phyloP scores from a whole-genome alignment of 1,140 invertebrate species.

The Saccostrea glomerata region DNA sequence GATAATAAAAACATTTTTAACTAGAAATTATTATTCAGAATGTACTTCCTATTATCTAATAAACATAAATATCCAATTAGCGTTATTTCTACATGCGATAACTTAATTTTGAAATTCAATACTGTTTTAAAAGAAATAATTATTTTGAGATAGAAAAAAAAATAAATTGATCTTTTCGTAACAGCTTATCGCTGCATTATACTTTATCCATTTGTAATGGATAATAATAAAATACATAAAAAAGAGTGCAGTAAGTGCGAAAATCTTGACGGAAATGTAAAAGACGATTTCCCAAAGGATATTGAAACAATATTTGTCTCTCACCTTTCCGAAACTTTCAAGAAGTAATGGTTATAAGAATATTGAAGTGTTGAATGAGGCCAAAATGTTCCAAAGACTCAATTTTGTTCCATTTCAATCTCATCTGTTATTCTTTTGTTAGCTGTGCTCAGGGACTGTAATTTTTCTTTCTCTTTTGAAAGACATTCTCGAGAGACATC shows the following conservation, averaged over 20 bases:
- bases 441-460: background rate
- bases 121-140: background rate
- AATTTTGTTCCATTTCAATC: background rate
- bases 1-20: background rate
- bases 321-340: background rate
- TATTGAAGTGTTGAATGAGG: too few species aligned
- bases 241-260: background rate
- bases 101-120: background rate
- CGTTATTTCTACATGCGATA: background rate
- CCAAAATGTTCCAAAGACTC: background rate
- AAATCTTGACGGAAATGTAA: background rate
- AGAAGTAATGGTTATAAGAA: too few species aligned
- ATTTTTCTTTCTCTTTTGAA: background rate
- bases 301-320: constrained; percentile 9
- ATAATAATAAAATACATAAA: background rate
- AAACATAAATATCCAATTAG: background rate
- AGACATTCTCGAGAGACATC: background rate
- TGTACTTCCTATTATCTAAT: background rate
- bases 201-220: background rate
- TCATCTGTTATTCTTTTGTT: background rate
- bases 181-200: too few species aligned
- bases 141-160: too few species aligned
- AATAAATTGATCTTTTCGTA: too few species aligned
- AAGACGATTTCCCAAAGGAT: background rate
- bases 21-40: background rate